Evolutionary conservation across 2,797 vertebrate genomes (phyloP).

Genomic region (Lutjanus campechanus): DNA sequence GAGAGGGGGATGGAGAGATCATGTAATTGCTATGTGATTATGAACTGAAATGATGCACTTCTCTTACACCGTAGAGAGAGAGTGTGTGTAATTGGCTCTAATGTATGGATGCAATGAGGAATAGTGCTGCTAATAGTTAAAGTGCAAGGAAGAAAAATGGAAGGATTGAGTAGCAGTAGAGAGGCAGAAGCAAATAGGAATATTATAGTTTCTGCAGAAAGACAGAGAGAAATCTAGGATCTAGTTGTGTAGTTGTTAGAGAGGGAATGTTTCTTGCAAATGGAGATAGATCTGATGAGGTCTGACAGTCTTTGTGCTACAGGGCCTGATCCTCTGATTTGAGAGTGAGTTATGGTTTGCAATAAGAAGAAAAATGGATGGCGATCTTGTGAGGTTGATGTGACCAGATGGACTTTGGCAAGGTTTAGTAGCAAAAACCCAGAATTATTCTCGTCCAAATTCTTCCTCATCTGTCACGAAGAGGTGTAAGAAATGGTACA

Average conservation of each 20-base stretch:
- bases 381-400: constrained; percentile 19
- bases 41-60: constrained; percentile 47
- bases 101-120: constrained; percentile 41
- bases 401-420: constrained; percentile 52
- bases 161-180: constrained; percentile 10
- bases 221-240: constrained; percentile 31
- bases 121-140: constrained; percentile 35
- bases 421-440: constrained; percentile 39
- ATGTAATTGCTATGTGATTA: constrained; percentile 49
- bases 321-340: constrained; percentile 49
- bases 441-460: constrained; percentile 33
- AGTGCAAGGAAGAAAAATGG: constrained; percentile 27
- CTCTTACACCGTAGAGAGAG: constrained; percentile 14
- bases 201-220: constrained; percentile 21
- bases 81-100: constrained; percentile 36
- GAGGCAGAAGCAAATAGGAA: constrained; percentile 14
- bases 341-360: constrained; percentile 35
- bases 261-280: constrained; percentile 36
- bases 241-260: constrained; percentile 26
- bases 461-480: constrained; percentile 19
- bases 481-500: constrained; percentile 1
- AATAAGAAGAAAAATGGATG: constrained; percentile 23
- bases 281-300: constrained; percentile 51
- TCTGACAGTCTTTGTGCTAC: constrained; percentile 67
- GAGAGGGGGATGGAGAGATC: constrained; percentile 26